Evolutionary conservation across 2,888 invertebrate species (phyloP), one percentile per base, ranked within the genome.

Genomic region (Nyleta sp.): DNA sequence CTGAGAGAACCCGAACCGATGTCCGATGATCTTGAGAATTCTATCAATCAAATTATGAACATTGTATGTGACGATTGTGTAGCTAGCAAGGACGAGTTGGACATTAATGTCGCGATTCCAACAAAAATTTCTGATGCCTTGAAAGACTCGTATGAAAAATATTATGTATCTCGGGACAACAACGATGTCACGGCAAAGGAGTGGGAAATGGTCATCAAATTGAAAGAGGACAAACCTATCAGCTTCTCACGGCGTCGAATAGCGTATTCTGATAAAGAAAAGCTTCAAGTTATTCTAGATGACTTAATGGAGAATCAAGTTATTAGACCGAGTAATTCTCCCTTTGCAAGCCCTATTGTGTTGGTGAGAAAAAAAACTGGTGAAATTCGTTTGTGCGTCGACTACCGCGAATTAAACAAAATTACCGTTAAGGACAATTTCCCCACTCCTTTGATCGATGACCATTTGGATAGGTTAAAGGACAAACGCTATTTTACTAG

Each of bases 361-460:
- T 33, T 52, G 18, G 33, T 31, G 8, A 31, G 52, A 2, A 52
- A 52, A 8, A 52, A 52, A 33, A 52, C 31, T 11, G 52, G 52
- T 1, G 52, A 52, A 4, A 52, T 52, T 33, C 15, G 52, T 13
- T 18, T 52, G 10, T 52, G 52, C 18, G 33, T 52, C 8, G 52
- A 52, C 15, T 52, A 33, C 18, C 5, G 31, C 2, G 17, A 33
- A 18, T 4, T 52, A 10, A 52, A 52, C 18, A 33, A 33, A 22
- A 18, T 52, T 18, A 52, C 52, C 10, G 10, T 52, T 18, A 52
- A 52, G 10, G 52, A 52, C 33, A 52, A 52, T 18, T 52, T n/a
- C 11, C 33, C 52, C 22, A 52, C 52, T 11, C 33, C 52, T 22
- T 52, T 52, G 33, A 52, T 52, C 15, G 52, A 52, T 4, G 52